A percentile compares a stretch with the other conserved stretches of the same genome.
Conservation (phyloP, 2,113 vertebrate genomes). For the Bufo gargarizans region DNA sequence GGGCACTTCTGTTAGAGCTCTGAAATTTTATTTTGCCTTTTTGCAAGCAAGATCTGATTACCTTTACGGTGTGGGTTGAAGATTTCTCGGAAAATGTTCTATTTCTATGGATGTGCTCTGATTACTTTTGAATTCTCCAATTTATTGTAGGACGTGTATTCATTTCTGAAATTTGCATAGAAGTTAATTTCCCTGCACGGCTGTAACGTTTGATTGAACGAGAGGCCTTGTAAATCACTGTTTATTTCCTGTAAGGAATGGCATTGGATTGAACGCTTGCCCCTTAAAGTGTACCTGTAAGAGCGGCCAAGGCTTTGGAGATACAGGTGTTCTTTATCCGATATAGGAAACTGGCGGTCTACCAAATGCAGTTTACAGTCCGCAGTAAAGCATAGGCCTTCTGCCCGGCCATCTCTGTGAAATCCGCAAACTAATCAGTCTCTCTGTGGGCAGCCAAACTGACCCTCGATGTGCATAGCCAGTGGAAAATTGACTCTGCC, state of each 20-base stretch:
- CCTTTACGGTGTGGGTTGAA: conserved; percentile 2
- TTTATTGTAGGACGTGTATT: conserved; percentile 9
- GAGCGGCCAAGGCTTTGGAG: not conserved
- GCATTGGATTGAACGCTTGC: not conserved
- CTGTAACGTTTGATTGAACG: conserved; percentile 14
- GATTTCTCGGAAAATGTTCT: conserved; percentile 23
- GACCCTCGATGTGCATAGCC: too few species aligned
- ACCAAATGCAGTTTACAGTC: not conserved
- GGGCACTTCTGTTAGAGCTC: conserved; percentile 4
- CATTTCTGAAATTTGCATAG: conserved; percentile 21
- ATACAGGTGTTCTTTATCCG: not conserved
- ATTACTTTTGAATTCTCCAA: conserved; percentile 1
- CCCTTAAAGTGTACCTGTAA: not conserved
- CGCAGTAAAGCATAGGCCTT: too few species aligned
- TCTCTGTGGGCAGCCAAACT: too few species aligned
- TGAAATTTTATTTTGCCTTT: conserved; percentile 9
- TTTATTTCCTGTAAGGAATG: not conserved
- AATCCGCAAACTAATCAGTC: too few species aligned
- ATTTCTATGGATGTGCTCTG: conserved; percentile 12
- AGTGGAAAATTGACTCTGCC: too few species aligned
- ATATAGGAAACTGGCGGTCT: not conserved
- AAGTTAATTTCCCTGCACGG: conserved; percentile 21
- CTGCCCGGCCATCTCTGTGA: too few species aligned
- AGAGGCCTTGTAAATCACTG: not conserved
- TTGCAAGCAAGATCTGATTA: conserved; percentile 12